phyloP scores from a whole-genome alignment of 2,888 invertebrate species.

The Yponomeuta sedellus region DNA sequence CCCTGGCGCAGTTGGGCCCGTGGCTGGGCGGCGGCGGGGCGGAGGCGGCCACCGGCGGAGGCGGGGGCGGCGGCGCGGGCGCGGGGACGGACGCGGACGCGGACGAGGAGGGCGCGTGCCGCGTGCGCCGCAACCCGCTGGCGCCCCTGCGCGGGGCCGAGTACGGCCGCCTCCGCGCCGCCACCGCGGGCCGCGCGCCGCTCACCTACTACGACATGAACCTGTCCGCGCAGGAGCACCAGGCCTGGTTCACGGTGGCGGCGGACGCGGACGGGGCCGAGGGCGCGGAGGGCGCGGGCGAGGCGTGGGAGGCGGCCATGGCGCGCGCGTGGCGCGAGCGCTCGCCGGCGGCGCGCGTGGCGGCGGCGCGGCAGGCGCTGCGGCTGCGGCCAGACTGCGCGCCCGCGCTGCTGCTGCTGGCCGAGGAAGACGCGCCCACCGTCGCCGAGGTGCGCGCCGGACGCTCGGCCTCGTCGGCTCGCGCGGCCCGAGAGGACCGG shows the following conservation, averaged over 20 bases:
- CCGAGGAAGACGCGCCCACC: conserved; percentile 97
- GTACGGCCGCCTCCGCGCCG: conserved; percentile 94
- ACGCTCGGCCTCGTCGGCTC: no score
- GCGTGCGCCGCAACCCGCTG: conserved; percentile 97
- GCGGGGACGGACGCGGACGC: conserved; percentile 32
- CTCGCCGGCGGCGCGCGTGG: conserved; percentile 92
- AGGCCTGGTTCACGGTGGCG: conserved; percentile 79
- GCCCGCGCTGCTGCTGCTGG: conserved; percentile 94
- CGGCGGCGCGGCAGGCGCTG: conserved; percentile 91
- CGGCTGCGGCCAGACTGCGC: conserved; percentile 94
- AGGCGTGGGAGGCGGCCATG: conserved; percentile 75
- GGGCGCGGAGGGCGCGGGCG: conserved; percentile 22
- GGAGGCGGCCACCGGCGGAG: conserved; percentile 68
- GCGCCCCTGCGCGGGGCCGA: conserved; percentile 97
- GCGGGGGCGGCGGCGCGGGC: conserved; percentile 27
- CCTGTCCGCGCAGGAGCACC: conserved; percentile 98
- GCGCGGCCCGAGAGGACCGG: no score
- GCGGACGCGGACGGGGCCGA: conserved; percentile 9
- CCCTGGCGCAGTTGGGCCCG: conserved; percentile 94
- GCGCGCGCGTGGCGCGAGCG: conserved; percentile 97
- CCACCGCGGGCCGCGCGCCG: conserved; percentile 88
- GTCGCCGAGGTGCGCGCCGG: conserved; percentile 80
- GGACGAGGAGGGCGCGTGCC: conserved; percentile 80
- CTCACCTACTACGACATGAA: conserved; percentile 99
- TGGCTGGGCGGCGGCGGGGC: conserved; percentile 86